These are phyloP conservation scores for Automeris io DNA, from an alignment of 2,888 invertebrate genomes.

Conservation along the genomic window DNA sequence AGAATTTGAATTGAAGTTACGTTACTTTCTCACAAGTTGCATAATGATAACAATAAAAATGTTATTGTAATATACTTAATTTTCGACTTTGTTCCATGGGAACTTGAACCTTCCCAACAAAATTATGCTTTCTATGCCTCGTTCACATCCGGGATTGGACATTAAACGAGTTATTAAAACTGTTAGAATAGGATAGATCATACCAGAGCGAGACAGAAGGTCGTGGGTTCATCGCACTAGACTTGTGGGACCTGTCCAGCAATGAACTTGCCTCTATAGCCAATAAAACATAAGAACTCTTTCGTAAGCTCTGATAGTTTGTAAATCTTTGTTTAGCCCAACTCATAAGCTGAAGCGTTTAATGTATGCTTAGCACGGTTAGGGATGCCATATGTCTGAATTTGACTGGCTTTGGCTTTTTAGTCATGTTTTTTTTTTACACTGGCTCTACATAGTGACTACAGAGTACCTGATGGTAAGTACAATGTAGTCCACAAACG, in stretches of 20 bases:
- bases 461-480: too few species aligned
- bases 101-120: constrained; percentile 7
- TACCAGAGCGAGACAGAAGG: constrained; percentile 27
- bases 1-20: not conserved
- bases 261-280: constrained; percentile 44
- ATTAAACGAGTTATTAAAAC: constrained; percentile 31
- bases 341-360: constrained; percentile 15
- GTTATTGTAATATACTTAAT: constrained; percentile 7
- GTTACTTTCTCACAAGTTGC: not conserved
- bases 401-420: too few species aligned
- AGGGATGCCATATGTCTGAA: too few species aligned
- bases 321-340: constrained; percentile 21
- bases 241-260: constrained; percentile 38
- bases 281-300: constrained; percentile 49
- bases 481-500: too few species aligned
- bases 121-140: constrained; percentile 14
- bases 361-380: too few species aligned
- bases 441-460: too few species aligned
- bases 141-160: constrained; percentile 20
- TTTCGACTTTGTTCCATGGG: constrained; percentile 12
- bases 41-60: not conserved
- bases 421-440: too few species aligned
- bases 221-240: constrained; percentile 37
- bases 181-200: constrained; percentile 17
- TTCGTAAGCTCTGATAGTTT: constrained; percentile 45